These are phyloP conservation scores for Apostichopus californicus DNA, from an alignment of 35 echinoderm and acorn worm species.

Conservation along the genomic window DNA sequence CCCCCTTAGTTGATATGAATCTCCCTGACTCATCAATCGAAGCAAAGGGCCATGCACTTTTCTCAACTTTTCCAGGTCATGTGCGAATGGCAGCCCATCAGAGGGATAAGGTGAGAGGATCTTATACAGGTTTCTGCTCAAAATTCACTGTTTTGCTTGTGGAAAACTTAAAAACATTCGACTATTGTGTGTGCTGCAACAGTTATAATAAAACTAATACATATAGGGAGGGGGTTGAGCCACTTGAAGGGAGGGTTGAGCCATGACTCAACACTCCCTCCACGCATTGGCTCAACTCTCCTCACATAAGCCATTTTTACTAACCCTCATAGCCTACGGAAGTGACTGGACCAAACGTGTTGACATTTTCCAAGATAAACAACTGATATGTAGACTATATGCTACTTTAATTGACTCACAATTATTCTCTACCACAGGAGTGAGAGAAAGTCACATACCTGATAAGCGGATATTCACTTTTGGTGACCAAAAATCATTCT, in stretches of 20 bases:
- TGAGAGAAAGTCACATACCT: neutral
- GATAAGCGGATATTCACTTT: slow-evolving; percentile 43
- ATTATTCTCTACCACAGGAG: too few relatives aligned
- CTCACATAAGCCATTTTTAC: neutral
- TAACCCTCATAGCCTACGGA: slow-evolving; percentile 5
- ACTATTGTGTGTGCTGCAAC: too few relatives aligned
- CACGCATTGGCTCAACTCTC: neutral
- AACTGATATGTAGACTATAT: slow-evolving; percentile 3
- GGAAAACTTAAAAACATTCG: too few relatives aligned
- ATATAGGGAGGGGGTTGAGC: neutral
- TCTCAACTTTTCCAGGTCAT: too few relatives aligned
- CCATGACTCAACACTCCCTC: slow-evolving; percentile 21
- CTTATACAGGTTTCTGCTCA: too few relatives aligned
- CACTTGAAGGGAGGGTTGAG: slow-evolving; percentile 46
- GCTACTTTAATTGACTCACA: too few relatives aligned
- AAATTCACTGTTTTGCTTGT: too few relatives aligned
- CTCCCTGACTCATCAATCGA: too few relatives aligned
- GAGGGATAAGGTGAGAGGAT: too few relatives aligned
- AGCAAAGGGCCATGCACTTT: too few relatives aligned
- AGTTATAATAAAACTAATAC: neutral
- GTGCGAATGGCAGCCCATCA: too few relatives aligned
- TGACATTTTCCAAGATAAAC: slow-evolving; percentile 7
- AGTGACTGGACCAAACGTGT: slow-evolving; percentile 27
- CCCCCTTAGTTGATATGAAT: too few relatives aligned
- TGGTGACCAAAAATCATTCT: slow-evolving; percentile 24